Percentiles rank a stretch among this genome's conserved stretches.
Conservation (phyloP, 37 sponge, comb jelly and placozoan species). For the Tethya wilhelma region DNA sequence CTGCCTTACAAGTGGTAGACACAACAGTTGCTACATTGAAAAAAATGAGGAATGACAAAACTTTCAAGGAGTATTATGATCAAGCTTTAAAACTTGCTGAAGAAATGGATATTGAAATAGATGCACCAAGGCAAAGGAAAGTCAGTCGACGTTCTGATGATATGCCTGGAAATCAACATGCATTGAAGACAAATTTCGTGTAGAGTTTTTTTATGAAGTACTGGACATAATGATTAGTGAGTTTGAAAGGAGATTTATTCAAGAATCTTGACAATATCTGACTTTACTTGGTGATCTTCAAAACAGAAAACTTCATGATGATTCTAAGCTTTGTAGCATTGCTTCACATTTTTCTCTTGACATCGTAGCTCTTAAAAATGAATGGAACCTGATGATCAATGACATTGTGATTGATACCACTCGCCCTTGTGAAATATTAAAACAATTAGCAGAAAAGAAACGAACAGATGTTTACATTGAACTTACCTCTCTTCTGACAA, state of each 20-base stretch:
- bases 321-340: neutral
- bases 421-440: neutral
- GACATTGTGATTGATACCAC: conserved; percentile 26
- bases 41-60: too few relatives aligned
- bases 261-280: conserved; percentile 24
- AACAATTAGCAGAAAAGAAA: conserved; percentile 27
- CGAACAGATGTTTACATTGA: conserved; percentile 30
- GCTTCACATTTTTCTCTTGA: conserved; percentile 12
- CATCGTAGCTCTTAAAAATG: neutral
- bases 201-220: conserved; percentile 22
- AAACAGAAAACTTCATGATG: conserved; percentile 1
- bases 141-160: too few relatives aligned
- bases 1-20: conserved; percentile 23
- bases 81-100: conserved; percentile 14
- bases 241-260: conserved; percentile 33
- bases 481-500: conserved; percentile 8
- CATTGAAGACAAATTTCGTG: conserved; percentile 22
- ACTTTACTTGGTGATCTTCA: conserved; percentile 18
- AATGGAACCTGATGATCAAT: conserved; percentile 21
- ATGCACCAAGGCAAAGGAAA: conserved; percentile 12
- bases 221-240: conserved; percentile 17
- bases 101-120: conserved; percentile 13
- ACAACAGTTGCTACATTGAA: conserved; percentile 32
- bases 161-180: neutral
- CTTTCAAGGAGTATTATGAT: too few relatives aligned